Conservation (phyloP, 2,888 invertebrate genomes). For the Caenorhabditis imperialis region DNA sequence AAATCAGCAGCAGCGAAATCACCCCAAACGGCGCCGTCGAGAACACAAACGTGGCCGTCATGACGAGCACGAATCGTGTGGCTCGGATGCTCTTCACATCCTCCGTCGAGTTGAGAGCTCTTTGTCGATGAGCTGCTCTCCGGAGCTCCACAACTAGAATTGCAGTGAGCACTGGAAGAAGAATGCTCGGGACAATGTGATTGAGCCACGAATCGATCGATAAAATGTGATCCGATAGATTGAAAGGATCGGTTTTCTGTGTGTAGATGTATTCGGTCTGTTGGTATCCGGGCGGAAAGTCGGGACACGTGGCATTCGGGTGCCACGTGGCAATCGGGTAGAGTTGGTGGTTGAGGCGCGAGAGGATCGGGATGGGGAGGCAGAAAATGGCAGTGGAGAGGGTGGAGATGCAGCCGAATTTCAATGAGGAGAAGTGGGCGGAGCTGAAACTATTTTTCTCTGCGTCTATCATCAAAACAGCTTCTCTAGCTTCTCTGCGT, state of each 20-base stretch:
- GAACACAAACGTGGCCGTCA: conserved; percentile 2
- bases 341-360: not conserved
- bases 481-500: too few species aligned
- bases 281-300: not conserved
- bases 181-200: not conserved
- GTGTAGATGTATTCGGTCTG: not conserved
- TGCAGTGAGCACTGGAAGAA: not conserved
- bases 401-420: not conserved
- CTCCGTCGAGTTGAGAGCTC: not conserved
- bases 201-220: not conserved
- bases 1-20: not conserved
- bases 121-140: not conserved
- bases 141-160: not conserved
- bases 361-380: not conserved
- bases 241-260: too few species aligned
- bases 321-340: not conserved
- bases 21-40: conserved; percentile 1
- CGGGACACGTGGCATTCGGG: not conserved
- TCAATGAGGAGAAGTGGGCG: not conserved
- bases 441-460: too few species aligned
- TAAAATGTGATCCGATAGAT: not conserved
- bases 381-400: not conserved
- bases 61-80: conserved; percentile 1
- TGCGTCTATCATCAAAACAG: too few species aligned
- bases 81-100: not conserved